A percentile compares a stretch with the other conserved stretches of the same genome.
phyloP scores from a whole-genome alignment of 2,888 invertebrate species.

The Apodemia mormo region DNA sequence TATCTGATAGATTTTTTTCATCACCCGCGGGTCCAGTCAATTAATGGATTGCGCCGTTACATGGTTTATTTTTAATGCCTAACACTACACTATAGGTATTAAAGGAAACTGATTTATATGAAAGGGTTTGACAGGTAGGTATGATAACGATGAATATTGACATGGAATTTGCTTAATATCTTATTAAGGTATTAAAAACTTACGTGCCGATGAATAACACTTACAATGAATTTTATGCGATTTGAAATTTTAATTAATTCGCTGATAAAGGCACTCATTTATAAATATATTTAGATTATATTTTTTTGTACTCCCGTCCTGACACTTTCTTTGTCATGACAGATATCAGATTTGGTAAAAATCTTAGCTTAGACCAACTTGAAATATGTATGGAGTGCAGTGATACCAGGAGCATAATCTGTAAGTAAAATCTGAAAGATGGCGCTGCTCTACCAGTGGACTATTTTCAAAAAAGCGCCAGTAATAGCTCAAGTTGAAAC shows the following conservation, averaged over 20 bases:
- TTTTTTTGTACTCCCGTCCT: background rate
- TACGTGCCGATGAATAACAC: background rate
- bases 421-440: too few species aligned
- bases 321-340: too few species aligned
- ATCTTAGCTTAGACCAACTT: too few species aligned
- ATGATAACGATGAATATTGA: slow-evolving; percentile 54
- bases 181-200: slow-evolving; percentile 4
- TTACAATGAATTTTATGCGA: background rate
- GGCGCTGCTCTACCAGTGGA: too few species aligned
- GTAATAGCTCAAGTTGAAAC: too few species aligned
- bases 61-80: slow-evolving; percentile 70
- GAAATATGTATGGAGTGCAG: too few species aligned
- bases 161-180: slow-evolving; percentile 45
- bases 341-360: too few species aligned
- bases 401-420: too few species aligned
- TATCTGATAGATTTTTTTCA: slow-evolving; percentile 78
- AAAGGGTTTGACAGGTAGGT: slow-evolving; percentile 68
- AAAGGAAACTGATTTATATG: slow-evolving; percentile 70
- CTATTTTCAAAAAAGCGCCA: too few species aligned
- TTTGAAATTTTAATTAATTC: background rate
- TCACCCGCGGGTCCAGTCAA: slow-evolving; percentile 75
- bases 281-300: background rate
- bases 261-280: background rate
- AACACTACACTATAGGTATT: slow-evolving; percentile 58
- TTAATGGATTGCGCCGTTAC: slow-evolving; percentile 79